Percentiles rank a stretch among this genome's conserved stretches.
Conservation (phyloP, 2,888 invertebrate genomes). For the Platycheirus albimanus region DNA sequence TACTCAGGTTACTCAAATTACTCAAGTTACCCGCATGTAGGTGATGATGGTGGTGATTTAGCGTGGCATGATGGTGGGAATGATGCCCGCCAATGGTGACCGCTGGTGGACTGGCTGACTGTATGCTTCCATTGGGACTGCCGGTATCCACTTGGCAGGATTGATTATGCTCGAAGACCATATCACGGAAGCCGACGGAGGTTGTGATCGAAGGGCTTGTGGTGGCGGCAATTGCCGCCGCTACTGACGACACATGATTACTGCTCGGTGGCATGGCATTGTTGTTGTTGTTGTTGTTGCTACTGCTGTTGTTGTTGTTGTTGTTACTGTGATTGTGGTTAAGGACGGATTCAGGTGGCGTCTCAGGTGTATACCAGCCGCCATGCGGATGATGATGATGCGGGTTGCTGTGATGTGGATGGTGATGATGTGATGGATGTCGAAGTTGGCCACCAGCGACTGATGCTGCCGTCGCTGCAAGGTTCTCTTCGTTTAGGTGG, state of each 20-base stretch:
- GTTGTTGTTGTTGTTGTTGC: conserved; percentile 75
- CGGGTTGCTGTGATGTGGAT: conserved; percentile 79
- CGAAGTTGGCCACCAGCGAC: conserved; percentile 78
- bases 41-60: conserved; percentile 80
- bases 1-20: conserved; percentile 81
- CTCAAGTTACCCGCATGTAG: conserved; percentile 81
- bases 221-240: conserved; percentile 67
- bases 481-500: conserved; percentile 82
- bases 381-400: conserved; percentile 82
- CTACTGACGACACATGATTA: conserved; percentile 51
- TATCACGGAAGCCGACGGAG: conserved; percentile 81
- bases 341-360: conserved; percentile 79
- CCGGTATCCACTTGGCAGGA: conserved; percentile 82
- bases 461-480: conserved; percentile 79
- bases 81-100: conserved; percentile 80
- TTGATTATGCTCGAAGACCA: conserved; percentile 83
- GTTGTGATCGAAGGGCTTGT: conserved; percentile 77
- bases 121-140: conserved; percentile 82
- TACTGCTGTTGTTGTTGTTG: conserved; percentile 73
- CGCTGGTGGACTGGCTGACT: conserved; percentile 82
- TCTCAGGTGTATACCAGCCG: conserved; percentile 83
- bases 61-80: conserved; percentile 75
- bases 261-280: conserved; percentile 76
- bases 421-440: conserved; percentile 81
- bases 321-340: conserved; percentile 76